Evolutionary conservation across 2,113 vertebrate species (phyloP), one percentile per base, ranked within the genome.

Genomic region (human): DNA sequence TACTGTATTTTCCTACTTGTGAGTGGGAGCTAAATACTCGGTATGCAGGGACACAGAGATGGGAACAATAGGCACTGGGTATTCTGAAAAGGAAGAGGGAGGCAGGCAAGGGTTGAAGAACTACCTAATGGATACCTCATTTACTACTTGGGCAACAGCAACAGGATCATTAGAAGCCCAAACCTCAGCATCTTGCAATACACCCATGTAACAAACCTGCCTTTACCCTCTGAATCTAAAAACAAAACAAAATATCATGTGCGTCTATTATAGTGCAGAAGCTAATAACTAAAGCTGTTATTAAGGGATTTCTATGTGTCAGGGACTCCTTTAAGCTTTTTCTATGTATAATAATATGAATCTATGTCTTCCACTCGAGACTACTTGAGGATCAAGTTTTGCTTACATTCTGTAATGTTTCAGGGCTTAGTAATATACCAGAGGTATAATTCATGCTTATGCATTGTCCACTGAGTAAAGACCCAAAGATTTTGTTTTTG

Each of bases 401-500:
- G 40, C 83, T 94, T 95, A 25, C 18, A 12, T 79, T n/a, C 91
- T 89, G 2, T 88, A 88, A 78, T 55, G 40, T 89, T 93, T 86
- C 73, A 48, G 82, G 11, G 43, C 57, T 88, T 84, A 61, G 82
- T 96, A 70, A 86, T 78, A 14, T 85, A 43, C 35, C 45, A 52
- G 68, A 59, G 66, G 6, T 20, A 81, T 12, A 55, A 50, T n/a
- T 73, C 30, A 86, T 86, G 17, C 30, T 93, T 72, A 13, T 50
- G 35, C 64, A 50, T 55, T 85, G 22, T 38, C 25, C 30, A 11
- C 30, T 59, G n/a, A 89, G 48, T 75, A 68, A 87, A 94, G 59
- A 75, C 30, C 6, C 22, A 38, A 72, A 76, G 45, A 68, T 90
- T 96, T 93, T 81, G 40, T 70, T 81, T 97, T 96, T 95, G 52